Evolutionary conservation across 64 coral and sea anemone genomes (phyloP), one percentile per base, ranked within the genome.

Genomic region (Stichodactyla mertensii): DNA sequence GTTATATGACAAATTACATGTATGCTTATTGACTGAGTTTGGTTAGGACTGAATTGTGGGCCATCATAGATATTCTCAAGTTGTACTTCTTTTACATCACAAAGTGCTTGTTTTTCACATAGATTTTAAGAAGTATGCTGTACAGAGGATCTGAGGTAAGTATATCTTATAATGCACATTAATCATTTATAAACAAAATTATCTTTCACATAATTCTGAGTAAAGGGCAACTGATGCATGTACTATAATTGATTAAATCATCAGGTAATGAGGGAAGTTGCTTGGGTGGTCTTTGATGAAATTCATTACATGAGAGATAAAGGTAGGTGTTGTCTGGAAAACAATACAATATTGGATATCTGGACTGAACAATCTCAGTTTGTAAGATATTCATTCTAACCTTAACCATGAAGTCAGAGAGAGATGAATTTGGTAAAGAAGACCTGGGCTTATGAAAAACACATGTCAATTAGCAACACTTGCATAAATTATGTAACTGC

Each of bases 241-340:
- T 74, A 27, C 23, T 27, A 6, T 22, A 66, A 23, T n/a, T 66
- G 62, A 66, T 66, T 69, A n/a, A 69, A 69, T 69, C 36, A 77
- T 36, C 51, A 99, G 97, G 84, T 99, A 23, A 99, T 99, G 97
- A 92, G 97, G 71, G 97, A 99, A 80, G 97, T 99, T 20, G 97
- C 97, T 16, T 99, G 97, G 97, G 97, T 99, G 67, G 91, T 99
- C 20, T 99, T 99, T 91, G 97, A 99, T 91, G 97, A 99, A 86
- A 99, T 99, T 84, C 97, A 99, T 71, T 99, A 99, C 88, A 99
- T 99, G 97, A 95, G 97, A 84, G 97, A 99, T 71, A 99, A 99
- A 93, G 97, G 97, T 99, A 88, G 28, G n/a, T 55, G 57, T 52
- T 19, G 11, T 53, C 36, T 45, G 36, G 36, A 45, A 45, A 45